Evolutionary conservation across 2,888 invertebrate genomes (phyloP).

Genomic region (Euplexia lucipara): DNA sequence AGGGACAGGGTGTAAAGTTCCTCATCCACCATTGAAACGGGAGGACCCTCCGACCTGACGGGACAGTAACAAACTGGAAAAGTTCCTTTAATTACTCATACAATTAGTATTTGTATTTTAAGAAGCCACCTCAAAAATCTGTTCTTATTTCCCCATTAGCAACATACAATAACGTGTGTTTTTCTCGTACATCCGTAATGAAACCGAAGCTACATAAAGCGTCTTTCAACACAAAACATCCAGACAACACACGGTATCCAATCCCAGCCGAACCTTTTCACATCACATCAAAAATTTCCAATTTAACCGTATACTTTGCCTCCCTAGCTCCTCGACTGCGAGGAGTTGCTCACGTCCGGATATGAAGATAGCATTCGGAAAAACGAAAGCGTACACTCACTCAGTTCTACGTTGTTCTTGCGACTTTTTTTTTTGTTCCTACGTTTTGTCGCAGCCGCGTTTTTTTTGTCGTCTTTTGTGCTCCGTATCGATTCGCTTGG

Average conservation of each 20-base stretch:
- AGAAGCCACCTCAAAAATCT: background rate
- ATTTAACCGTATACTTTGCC: constrained; percentile 53
- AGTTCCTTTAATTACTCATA: too few species aligned
- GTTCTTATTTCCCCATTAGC: background rate
- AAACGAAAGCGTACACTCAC: constrained; percentile 80
- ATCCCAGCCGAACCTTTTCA: constrained; percentile 59
- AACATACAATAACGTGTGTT: background rate
- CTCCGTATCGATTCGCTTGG: constrained; percentile 77
- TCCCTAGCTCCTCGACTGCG: constrained; percentile 56
- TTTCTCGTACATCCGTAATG: background rate
- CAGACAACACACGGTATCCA: constrained; percentile 43
- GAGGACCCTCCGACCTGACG: too few species aligned
- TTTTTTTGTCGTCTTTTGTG: constrained; percentile 80
- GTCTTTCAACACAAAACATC: constrained; percentile 40
- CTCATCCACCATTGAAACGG: too few species aligned
- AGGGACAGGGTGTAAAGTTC: too few species aligned
- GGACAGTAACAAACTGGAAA: too few species aligned
- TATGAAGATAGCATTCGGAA: constrained; percentile 88
- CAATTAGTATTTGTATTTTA: too few species aligned
- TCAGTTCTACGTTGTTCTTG: constrained; percentile 81
- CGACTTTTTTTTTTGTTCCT: constrained; percentile 72
- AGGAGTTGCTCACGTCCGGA: constrained; percentile 77
- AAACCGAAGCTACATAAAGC: constrained; percentile 13
- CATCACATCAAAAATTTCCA: constrained; percentile 63
- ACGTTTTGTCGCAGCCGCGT: constrained; percentile 72